Base-by-base conservation (phyloP, 2,797 vertebrate genomes). In the Bovichtus diacanthus region DNA sequence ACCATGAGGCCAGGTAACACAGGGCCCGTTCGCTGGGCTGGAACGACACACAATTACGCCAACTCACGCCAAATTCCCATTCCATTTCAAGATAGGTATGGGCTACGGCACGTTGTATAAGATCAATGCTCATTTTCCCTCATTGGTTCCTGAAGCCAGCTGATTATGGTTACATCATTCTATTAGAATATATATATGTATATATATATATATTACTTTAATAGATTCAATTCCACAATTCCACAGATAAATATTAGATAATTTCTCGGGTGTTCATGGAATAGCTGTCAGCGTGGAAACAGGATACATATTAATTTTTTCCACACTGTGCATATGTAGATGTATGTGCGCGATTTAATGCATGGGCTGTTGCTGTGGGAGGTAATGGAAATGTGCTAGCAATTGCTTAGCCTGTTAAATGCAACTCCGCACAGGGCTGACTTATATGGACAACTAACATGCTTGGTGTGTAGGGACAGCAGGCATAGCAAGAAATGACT, bases 171-270 rank as follows among this genome's bases (percentile, higher is more conserved):
- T 70, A 66, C 70, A 75, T 78, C 12, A 62, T 83, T 78, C 16
- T 43, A 83, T 87, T 90, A 72, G 38, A 83, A 83, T 77, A 79
- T 74, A 62, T 62, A 84, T 81, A 71, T 81, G n/a, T n/a, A n/a
- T n/a, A n/a, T n/a, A n/a, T n/a, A 79, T 74, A 62, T 62, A 84
- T 81, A 71, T 81, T 74, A 72, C 70, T 70, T 75, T 74, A 83
- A 81, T 80, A 47, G 64, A 84, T 87, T 84, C 7, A 78, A 84
- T 88, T 88, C 78, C 49, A 78, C 81, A 65, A 90, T 89, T 80
- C 84, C 53, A 75, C 81, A 67, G 72, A 87, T 89, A 82, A 81
- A 85, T 86, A 84, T 81, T 65, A 76, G 47, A 85, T 82, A 55
- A 85, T 80, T 59, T 71, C 68, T n/a, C 0, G 38, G 66, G 81